Evolutionary conservation across 2,888 invertebrate species (phyloP).

Genomic region (Scotopteryx bipunctaria): DNA sequence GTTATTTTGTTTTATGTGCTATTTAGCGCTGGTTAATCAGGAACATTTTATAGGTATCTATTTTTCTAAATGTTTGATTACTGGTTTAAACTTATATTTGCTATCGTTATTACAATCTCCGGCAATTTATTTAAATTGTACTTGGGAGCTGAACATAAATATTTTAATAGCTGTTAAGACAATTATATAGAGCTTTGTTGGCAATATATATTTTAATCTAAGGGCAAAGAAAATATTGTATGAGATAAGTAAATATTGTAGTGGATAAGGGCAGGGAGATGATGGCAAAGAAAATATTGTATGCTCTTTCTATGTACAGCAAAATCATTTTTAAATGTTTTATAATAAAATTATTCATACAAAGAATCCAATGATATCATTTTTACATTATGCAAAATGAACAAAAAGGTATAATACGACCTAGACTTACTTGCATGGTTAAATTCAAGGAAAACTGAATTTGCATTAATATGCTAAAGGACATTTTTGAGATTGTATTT

Average conservation of each 20-base stretch:
- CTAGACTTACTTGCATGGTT: conserved; percentile 26
- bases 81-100: neutral
- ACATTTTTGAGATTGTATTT: neutral
- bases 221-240: too few relatives aligned
- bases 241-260: too few relatives aligned
- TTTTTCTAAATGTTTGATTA: conserved; percentile 10
- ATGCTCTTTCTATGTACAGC: too few relatives aligned
- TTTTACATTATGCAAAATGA: conserved; percentile 15
- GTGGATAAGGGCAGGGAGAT: too few relatives aligned
- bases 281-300: too few relatives aligned
- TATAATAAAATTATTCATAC: conserved; percentile 8
- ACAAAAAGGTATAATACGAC: conserved; percentile 19
- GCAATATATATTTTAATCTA: too few relatives aligned
- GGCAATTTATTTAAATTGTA: neutral
- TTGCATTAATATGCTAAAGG: conserved; percentile 6
- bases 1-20: conserved; percentile 51
- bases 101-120: neutral
- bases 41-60: conserved; percentile 37
- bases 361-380: conserved; percentile 11
- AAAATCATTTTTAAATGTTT: too few relatives aligned
- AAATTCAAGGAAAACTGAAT: conserved; percentile 24
- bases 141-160: neutral
- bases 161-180: neutral
- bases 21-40: conserved; percentile 49
- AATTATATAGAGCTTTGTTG: neutral